Percentiles rank a stretch among this genome's conserved stretches.
phyloP scores from a whole-genome alignment of 2,888 invertebrate genomes.

The Ormyrus labotus region DNA sequence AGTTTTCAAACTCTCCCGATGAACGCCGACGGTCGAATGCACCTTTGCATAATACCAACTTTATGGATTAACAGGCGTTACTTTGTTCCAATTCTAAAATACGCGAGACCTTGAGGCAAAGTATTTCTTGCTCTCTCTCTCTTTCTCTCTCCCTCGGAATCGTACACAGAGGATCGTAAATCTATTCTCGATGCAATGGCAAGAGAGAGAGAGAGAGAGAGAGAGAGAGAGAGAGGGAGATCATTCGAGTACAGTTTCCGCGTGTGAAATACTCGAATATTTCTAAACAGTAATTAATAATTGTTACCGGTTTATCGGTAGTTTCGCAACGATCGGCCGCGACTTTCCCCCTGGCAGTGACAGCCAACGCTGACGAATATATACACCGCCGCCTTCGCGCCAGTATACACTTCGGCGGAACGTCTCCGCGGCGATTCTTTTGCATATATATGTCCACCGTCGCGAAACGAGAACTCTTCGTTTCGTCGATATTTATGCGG shows the following conservation, averaged over 20 bases:
- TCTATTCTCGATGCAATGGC: slow-evolving; percentile 29
- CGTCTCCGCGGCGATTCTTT: no score
- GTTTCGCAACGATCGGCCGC: slow-evolving; percentile 27
- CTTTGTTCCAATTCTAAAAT: slow-evolving; percentile 34
- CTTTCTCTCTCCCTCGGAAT: no score
- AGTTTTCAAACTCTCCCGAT: no score
- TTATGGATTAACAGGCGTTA: slow-evolving; percentile 9
- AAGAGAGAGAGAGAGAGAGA: no score
- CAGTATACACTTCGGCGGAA: no score
- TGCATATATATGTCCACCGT: no score
- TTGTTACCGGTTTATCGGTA: slow-evolving; percentile 19
- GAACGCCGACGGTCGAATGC: no score
- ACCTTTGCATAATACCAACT: neutral
- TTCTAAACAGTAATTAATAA: neutral
- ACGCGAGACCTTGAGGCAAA: neutral
- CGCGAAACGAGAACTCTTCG: no score
- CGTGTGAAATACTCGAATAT: neutral
- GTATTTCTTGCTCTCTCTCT: neutral
- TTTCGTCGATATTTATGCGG: no score
- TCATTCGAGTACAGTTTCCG: neutral
- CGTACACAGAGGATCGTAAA: slow-evolving; percentile 35
- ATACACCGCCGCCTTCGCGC: neutral
- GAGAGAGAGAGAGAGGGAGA: neutral
- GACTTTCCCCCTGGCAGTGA: slow-evolving; percentile 18
- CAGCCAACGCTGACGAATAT: slow-evolving; percentile 17